Base-by-base conservation (phyloP, 2,888 invertebrate species). In the Drosophila algonquin region DNA sequence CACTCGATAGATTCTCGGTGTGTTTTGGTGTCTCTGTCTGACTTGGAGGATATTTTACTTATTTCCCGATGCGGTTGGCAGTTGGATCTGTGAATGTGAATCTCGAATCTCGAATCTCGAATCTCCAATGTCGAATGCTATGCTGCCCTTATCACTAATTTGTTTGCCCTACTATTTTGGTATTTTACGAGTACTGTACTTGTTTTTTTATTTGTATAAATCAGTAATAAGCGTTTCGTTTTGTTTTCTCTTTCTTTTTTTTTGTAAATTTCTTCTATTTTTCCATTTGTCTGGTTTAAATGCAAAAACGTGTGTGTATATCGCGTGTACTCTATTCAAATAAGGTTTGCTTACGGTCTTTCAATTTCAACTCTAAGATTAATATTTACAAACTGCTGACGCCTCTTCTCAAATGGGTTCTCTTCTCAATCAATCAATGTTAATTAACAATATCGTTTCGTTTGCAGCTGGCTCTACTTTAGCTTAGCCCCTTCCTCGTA, bases 151-250 rank as follows among this genome's bases (percentile, higher is more conserved):
- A 68, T 16, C 46, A 53, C 62, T 80, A 78, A 72, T 76, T 82
- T 67, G 64, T 60, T 59, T 35, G 55, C 61, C 62, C 56, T 63
- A 75, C 77, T 73, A 67, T 75, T 85, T 84, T 77, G 62, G 71
- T 85, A 70, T 73, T 47, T 57, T 18, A 62, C 27, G 40, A 40
- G 21, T n/a, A 44, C 45, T n/a, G 21, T n/a, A 27, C 45, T n/a
- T 27, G 4, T 27, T 55, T 8, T 53, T 67, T 55, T 16, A 30
- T 55, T 70, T 71, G 76, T 75, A 73, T 82, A 84, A 84, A 83
- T 84, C 83, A 77, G 79, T 84, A 86, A 86, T 84, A 84, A 84
- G 83, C 83, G 83, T 81, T 83, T 84, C 76, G 67, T 80, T 76
- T 80, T 84, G 76, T 77, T 75, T 73, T 70, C 18, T 65, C 30